A percentile compares a stretch with the other conserved stretches of the same genome.
Evolutionary conservation across 2,797 vertebrate genomes (phyloP).

Genomic region (Mycteria americana): DNA sequence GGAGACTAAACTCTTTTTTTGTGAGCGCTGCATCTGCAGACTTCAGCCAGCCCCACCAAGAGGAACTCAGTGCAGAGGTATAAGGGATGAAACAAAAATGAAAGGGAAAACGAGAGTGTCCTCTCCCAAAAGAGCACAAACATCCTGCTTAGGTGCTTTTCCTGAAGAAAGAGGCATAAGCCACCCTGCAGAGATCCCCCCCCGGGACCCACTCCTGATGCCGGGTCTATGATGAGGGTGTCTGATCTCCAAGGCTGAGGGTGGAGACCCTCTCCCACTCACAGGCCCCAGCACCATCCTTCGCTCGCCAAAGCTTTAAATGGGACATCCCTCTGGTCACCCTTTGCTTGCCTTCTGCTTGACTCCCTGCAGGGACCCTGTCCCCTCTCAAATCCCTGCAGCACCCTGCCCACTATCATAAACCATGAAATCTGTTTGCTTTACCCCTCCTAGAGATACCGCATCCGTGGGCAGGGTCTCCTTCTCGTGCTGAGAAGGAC

Average conservation of each 20-base stretch:
- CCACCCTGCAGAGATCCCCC: too few relatives aligned
- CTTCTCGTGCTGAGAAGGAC: accelerated
- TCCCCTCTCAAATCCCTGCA: background rate
- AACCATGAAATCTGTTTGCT: accelerated
- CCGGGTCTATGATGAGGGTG: accelerated
- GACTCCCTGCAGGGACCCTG: background rate
- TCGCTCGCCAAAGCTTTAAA: background rate
- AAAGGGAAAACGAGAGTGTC: background rate
- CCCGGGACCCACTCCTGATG: background rate
- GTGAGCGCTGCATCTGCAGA: background rate
- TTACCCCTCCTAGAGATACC: background rate
- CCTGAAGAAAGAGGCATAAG: background rate
- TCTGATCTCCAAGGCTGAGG: background rate
- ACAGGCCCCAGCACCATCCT: background rate
- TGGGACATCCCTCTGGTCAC: background rate
- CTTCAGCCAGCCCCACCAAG: background rate
- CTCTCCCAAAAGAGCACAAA: background rate
- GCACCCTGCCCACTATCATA: background rate
- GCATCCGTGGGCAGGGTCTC: background rate
- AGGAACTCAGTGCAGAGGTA: background rate
- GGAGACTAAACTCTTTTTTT: background rate
- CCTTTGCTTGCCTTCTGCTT: background rate
- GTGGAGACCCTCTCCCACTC: background rate
- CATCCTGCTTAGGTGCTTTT: background rate
- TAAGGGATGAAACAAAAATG: background rate